Conservation (phyloP, 2,888 invertebrate genomes). For the Tethea ocularis region DNA sequence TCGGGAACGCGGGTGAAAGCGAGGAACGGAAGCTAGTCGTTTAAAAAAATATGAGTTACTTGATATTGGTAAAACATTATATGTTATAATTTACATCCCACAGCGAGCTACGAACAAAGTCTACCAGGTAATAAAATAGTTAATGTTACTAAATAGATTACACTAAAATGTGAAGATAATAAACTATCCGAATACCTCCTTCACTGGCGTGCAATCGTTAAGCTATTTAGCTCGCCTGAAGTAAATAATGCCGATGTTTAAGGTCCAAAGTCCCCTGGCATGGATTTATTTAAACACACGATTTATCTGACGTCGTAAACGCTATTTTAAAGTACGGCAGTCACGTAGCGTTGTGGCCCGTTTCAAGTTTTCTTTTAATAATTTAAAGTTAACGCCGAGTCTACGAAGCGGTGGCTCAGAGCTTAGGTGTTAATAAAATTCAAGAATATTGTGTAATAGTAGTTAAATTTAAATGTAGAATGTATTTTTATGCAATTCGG, state of each 20-base stretch:
- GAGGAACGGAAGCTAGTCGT: too few species aligned
- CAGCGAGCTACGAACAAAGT: not conserved
- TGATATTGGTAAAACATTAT: not conserved
- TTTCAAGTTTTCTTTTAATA: slow-evolving; percentile 25
- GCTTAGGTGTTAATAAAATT: not conserved
- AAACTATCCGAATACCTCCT: slow-evolving; percentile 4
- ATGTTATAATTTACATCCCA: not conserved
- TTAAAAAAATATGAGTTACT: too few species aligned
- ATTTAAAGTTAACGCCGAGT: slow-evolving; percentile 31
- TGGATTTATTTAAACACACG: slow-evolving; percentile 8
- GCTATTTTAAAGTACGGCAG: slow-evolving; percentile 14
- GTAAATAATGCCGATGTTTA: not conserved
- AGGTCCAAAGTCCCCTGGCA: not conserved
- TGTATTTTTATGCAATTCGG: not conserved
- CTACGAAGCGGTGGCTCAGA: slow-evolving; percentile 4
- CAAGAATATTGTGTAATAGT: not conserved
- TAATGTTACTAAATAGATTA: slow-evolving; percentile 5
- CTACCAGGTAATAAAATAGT: not conserved
- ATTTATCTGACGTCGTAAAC: slow-evolving; percentile 31
- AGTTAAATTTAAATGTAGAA: too few species aligned
- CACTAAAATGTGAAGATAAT: slow-evolving; percentile 1
- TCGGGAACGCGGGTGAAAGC: too few species aligned
- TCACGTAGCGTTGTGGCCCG: slow-evolving; percentile 15
- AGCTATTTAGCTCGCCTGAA: slow-evolving; percentile 2
- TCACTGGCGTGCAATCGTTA: not conserved